These are phyloP conservation scores for Leptinotarsa defecta DNA, from an alignment of 1,140 invertebrate species.

Conservation along the genomic window DNA sequence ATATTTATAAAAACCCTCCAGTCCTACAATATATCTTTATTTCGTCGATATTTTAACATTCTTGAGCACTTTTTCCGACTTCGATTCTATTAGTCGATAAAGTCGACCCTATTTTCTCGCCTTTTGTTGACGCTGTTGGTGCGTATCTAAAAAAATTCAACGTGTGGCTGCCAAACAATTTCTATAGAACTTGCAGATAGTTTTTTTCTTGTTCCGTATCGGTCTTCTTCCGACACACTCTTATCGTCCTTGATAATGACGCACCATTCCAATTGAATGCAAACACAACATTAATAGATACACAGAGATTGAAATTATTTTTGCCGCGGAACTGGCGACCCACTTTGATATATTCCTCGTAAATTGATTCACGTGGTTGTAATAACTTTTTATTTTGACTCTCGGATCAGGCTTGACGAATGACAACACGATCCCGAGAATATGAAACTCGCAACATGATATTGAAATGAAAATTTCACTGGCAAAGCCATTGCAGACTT, in stretches of 20 bases:
- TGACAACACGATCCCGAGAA: neutral
- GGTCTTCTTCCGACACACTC: neutral
- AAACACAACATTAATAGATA: slow-evolving; percentile 2
- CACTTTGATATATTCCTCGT: slow-evolving; percentile 8
- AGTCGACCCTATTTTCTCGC: too few relatives aligned
- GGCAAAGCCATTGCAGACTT: too few relatives aligned
- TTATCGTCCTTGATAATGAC: slow-evolving; percentile 6
- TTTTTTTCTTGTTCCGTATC: too few relatives aligned
- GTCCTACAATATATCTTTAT: too few relatives aligned
- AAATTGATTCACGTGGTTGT: slow-evolving; percentile 8
- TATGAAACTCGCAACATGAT: neutral
- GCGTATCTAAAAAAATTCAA: too few relatives aligned
- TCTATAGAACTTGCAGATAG: too few relatives aligned
- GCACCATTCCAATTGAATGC: slow-evolving; percentile 2
- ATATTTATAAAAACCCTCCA: too few relatives aligned
- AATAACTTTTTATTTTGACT: slow-evolving; percentile 5
- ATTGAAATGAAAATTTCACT: neutral
- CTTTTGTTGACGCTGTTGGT: too few relatives aligned
- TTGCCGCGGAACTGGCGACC: slow-evolving; percentile 7
- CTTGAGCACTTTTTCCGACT: too few relatives aligned
- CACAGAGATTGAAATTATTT: neutral
- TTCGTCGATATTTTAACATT: too few relatives aligned
- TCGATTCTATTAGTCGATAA: too few relatives aligned
- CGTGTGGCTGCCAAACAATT: too few relatives aligned
- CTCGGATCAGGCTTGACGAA: neutral